phyloP scores from a whole-genome alignment of 2,113 vertebrate genomes.

The Silurus asotus region DNA sequence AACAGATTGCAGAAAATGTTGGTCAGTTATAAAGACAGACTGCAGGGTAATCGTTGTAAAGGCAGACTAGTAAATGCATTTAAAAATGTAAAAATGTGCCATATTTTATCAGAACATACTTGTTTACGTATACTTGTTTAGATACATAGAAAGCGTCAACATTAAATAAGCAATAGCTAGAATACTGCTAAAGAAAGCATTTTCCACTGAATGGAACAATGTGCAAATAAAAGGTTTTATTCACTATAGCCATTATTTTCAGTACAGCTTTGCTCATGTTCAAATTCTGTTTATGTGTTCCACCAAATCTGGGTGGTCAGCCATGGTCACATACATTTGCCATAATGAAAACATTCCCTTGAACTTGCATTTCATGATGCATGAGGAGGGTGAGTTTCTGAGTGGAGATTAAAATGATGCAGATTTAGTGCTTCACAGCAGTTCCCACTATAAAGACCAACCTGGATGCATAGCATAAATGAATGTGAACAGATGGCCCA shows the following conservation, averaged over 20 bases:
- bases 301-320: neutral
- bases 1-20: neutral
- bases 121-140: neutral
- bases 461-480: constrained; percentile 16
- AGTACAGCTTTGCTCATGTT: neutral
- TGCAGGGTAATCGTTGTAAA: neutral
- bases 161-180: neutral
- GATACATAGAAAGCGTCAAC: neutral
- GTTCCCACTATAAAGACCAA: constrained; percentile 21
- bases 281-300: neutral
- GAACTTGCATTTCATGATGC: neutral
- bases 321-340: neutral
- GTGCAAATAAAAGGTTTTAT: neutral
- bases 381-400: neutral
- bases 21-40: neutral
- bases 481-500: constrained; percentile 30
- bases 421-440: constrained; percentile 30
- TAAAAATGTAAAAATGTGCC: neutral
- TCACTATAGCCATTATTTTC: neutral
- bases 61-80: neutral
- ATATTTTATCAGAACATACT: neutral
- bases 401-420: constrained; percentile 2
- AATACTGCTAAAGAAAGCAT: neutral
- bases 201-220: neutral
- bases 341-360: neutral